Percentiles rank a stretch among this genome's conserved stretches.
phyloP scores from a whole-genome alignment of 2,888 invertebrate genomes.

The Blastobasis lacticolella region DNA sequence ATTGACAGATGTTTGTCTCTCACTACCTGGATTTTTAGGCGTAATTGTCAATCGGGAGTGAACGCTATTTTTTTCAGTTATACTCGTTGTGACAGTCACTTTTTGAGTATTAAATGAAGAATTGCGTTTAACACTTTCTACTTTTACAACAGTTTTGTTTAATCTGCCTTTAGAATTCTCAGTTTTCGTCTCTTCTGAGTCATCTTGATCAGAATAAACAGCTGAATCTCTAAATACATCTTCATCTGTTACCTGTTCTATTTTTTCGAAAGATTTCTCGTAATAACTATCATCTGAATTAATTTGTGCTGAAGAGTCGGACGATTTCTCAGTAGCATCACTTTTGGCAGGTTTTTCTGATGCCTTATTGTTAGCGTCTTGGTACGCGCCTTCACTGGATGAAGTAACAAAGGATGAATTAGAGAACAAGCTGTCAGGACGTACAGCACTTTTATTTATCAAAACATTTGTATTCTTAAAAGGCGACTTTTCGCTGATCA shows the following conservation, averaged over 20 bases:
- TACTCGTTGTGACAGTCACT: constrained; percentile 29
- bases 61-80: constrained; percentile 32
- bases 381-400: constrained; percentile 68
- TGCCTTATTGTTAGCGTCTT: constrained; percentile 36
- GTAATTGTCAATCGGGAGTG: constrained; percentile 31
- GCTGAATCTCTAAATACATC: constrained; percentile 87
- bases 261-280: constrained; percentile 82
- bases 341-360: constrained; percentile 15
- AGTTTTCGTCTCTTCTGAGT: constrained; percentile 44
- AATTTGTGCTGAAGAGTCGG: constrained; percentile 20
- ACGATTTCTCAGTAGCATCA: constrained; percentile 20
- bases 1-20: constrained; percentile 17
- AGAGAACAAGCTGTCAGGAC: constrained; percentile 72
- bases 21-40: constrained; percentile 22
- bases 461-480: constrained; percentile 73
- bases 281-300: constrained; percentile 81
- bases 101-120: constrained; percentile 44
- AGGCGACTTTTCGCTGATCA: constrained; percentile 67
- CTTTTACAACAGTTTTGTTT: constrained; percentile 36
- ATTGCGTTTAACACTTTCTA: constrained; percentile 45
- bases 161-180: constrained; percentile 26
- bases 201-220: constrained; percentile 86
- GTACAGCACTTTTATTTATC: constrained; percentile 75
- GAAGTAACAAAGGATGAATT: constrained; percentile 73
- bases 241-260: constrained; percentile 80